Conservation (phyloP, 2,797 vertebrate genomes). For the Cyprinodon diabolis region DNA sequence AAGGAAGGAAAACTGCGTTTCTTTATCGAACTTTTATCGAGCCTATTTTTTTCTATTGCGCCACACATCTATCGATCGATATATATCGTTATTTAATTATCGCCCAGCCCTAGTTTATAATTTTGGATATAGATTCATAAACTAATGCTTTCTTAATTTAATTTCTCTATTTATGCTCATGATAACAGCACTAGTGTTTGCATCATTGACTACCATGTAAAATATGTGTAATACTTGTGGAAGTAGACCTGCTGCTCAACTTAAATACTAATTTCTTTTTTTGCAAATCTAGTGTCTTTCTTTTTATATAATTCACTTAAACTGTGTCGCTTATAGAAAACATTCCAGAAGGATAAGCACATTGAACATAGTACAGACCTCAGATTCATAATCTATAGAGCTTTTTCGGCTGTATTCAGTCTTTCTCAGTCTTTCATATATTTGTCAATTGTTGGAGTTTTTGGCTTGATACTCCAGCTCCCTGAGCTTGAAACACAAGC, state of each 20-base stretch:
- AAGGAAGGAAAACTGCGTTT: too few relatives aligned
- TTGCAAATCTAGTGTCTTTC: slow-evolving; percentile 10
- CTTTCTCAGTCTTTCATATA: slow-evolving; percentile 41
- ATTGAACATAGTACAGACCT: slow-evolving; percentile 26
- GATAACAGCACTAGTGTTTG: slow-evolving; percentile 15
- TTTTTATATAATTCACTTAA: slow-evolving; percentile 56
- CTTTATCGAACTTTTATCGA: too few relatives aligned
- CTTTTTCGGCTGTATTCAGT: slow-evolving; percentile 21
- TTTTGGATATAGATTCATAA: neutral
- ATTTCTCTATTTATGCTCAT: slow-evolving; percentile 5
- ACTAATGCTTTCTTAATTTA: neutral
- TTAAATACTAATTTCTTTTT: too few relatives aligned
- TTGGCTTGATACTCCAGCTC: slow-evolving; percentile 55
- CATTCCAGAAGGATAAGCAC: slow-evolving; percentile 13
- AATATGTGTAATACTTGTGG: slow-evolving; percentile 46
- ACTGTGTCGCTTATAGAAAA: slow-evolving; percentile 39
- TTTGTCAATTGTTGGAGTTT: slow-evolving; percentile 58
- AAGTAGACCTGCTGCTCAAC: slow-evolving; percentile 33
- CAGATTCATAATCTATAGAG: slow-evolving; percentile 20
- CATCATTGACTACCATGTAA: slow-evolving; percentile 29
- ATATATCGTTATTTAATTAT: too few relatives aligned
- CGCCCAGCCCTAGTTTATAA: too few relatives aligned
- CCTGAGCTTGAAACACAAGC: slow-evolving; percentile 59
- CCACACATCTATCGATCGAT: too few relatives aligned
- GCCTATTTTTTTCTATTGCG: too few relatives aligned